Evolutionary conservation across 2,888 invertebrate species (phyloP).

Genomic region (Trachelus tabidus): DNA sequence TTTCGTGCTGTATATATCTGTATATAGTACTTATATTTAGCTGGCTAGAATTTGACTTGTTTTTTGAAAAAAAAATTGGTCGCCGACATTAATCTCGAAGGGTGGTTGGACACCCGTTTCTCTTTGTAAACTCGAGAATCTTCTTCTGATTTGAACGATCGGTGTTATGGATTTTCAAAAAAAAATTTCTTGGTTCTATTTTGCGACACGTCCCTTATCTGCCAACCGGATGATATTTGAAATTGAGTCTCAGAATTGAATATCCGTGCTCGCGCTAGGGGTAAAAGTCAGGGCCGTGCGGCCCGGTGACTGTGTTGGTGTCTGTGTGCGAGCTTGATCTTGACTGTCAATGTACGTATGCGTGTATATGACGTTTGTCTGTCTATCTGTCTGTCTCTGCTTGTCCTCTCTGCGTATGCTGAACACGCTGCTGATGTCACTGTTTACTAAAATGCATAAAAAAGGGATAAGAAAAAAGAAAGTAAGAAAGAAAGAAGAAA

Average conservation of each 20-base stretch:
- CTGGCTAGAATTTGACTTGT: too few species aligned
- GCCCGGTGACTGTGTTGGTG: slow-evolving; percentile 22
- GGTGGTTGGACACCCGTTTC: too few species aligned
- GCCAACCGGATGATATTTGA: too few species aligned
- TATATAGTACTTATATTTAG: too few species aligned
- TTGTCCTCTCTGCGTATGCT: slow-evolving; percentile 37
- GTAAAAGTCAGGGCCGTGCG: slow-evolving; percentile 10
- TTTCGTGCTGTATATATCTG: too few species aligned
- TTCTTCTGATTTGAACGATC: too few species aligned
- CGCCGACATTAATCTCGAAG: too few species aligned
- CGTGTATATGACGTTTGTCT: slow-evolving; percentile 35
- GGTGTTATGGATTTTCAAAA: background rate
- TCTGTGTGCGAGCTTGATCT: slow-evolving; percentile 50
- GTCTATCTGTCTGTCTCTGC: slow-evolving; percentile 52
- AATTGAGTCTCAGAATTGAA: background rate
- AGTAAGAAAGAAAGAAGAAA: too few species aligned
- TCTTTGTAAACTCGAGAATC: too few species aligned
- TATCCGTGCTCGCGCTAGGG: background rate
- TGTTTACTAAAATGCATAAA: background rate
- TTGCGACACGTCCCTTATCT: too few species aligned
- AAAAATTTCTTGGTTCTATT: background rate
- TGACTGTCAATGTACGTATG: slow-evolving; percentile 29
- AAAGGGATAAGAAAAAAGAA: too few species aligned
- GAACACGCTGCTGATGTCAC: slow-evolving; percentile 47
- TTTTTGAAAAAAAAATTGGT: too few species aligned